Conservation (phyloP, 1,140 invertebrate genomes). For the Zaprionus lachaisei region DNA sequence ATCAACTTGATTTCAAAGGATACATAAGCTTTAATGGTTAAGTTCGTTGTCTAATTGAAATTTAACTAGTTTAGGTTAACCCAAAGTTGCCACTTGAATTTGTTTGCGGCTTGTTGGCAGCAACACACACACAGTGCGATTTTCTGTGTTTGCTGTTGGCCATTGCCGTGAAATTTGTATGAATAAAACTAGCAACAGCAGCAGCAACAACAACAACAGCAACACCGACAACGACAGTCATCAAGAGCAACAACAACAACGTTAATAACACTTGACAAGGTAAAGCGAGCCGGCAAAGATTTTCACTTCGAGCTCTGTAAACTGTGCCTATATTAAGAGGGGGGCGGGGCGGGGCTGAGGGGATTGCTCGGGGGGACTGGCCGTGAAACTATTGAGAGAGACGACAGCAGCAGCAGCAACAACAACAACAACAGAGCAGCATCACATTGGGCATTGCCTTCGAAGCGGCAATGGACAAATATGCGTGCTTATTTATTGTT, state of each 20-base stretch:
- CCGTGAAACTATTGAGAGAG: constrained; percentile 61
- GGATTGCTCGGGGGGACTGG: constrained; percentile 42
- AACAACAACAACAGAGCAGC: constrained; percentile 11
- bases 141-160: constrained; percentile 40
- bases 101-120: constrained; percentile 42
- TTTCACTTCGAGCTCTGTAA: constrained; percentile 67
- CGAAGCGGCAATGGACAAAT: constrained; percentile 51
- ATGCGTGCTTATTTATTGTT: constrained; percentile 76
- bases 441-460: constrained; percentile 56
- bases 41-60: constrained; percentile 1
- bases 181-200: constrained; percentile 64
- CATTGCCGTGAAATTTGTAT: constrained; percentile 80
- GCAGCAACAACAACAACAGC: constrained; percentile 23
- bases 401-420: neutral
- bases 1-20: constrained; percentile 1
- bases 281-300: constrained; percentile 50
- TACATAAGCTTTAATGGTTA: neutral
- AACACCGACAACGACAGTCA: constrained; percentile 8
- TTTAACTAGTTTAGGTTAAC: constrained; percentile 13
- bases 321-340: constrained; percentile 65
- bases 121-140: constrained; percentile 50
- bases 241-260: constrained; percentile 32
- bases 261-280: constrained; percentile 50
- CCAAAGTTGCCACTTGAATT: constrained; percentile 1
- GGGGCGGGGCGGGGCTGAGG: constrained; percentile 29